Evolutionary conservation across 2,888 invertebrate species (phyloP).

Genomic region (Esperia sulphurella): DNA sequence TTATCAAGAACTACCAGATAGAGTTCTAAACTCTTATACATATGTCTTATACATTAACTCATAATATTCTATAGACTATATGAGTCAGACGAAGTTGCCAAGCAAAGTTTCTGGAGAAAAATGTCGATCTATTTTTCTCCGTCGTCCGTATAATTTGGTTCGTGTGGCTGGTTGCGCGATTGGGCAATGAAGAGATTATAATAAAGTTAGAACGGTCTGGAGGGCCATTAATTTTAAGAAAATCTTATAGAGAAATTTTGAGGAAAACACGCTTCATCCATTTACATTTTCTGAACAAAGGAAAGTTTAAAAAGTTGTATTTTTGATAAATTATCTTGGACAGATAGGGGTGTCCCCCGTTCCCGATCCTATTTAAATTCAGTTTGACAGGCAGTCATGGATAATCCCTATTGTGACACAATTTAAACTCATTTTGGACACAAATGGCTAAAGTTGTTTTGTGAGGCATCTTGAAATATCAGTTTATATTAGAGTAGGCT

Average conservation of each 20-base stretch:
- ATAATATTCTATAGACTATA: slow-evolving; percentile 16
- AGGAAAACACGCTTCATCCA: slow-evolving; percentile 32
- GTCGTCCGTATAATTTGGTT: slow-evolving; percentile 58
- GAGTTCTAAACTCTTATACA: neutral
- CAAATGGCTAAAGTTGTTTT: no score
- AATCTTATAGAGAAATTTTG: slow-evolving; percentile 39
- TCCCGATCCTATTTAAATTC: neutral
- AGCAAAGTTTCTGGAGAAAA: slow-evolving; percentile 46
- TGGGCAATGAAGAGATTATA: slow-evolving; percentile 53
- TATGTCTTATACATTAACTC: slow-evolving; percentile 2
- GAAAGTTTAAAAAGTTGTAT: slow-evolving; percentile 2
- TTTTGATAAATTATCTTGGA: slow-evolving; percentile 1
- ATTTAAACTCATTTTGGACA: no score
- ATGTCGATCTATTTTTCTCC: slow-evolving; percentile 62
- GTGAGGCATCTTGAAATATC: no score
- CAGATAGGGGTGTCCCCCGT: neutral
- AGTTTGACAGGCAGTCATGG: neutral
- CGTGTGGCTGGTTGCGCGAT: slow-evolving; percentile 57
- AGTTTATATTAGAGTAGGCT: neutral
- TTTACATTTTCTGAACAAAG: slow-evolving; percentile 17
- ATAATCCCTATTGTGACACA: no score
- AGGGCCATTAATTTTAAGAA: slow-evolving; percentile 53
- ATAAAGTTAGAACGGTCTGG: slow-evolving; percentile 52
- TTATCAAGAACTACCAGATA: neutral
- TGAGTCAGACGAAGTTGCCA: slow-evolving; percentile 18